Evolutionary conservation across 2,113 vertebrate species (phyloP).

Genomic region (Proterorhinus semilunaris): DNA sequence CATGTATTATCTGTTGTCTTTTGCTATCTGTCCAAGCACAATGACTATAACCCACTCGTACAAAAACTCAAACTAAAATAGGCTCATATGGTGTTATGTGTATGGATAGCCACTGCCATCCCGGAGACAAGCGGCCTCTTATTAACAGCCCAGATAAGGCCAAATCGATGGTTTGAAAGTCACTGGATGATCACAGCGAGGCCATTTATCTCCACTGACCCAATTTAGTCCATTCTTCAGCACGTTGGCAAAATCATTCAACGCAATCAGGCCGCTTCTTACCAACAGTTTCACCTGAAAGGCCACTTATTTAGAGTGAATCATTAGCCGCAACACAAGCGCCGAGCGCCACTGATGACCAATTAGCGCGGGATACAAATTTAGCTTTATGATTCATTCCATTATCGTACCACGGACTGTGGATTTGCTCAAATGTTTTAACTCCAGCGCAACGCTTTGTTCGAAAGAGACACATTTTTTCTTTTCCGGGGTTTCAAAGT

Average conservation of each 20-base stretch:
- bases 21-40: not conserved
- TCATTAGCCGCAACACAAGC: slow-evolving; percentile 12
- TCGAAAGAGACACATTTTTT: not conserved
- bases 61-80: not conserved
- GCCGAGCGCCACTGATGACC: not conserved
- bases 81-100: slow-evolving; percentile 14
- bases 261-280: slow-evolving; percentile 29
- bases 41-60: not conserved
- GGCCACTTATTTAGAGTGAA: slow-evolving; percentile 28
- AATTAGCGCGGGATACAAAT: slow-evolving; percentile 1
- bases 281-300: slow-evolving; percentile 44
- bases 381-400: not conserved
- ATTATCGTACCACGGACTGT: not conserved
- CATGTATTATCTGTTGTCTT: not conserved
- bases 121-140: slow-evolving; percentile 30
- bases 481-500: no score
- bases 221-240: slow-evolving; percentile 50
- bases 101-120: slow-evolving; percentile 28
- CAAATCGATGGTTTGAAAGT: slow-evolving; percentile 58
- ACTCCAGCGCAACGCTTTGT: not conserved
- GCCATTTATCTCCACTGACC: slow-evolving; percentile 56
- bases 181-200: slow-evolving; percentile 41
- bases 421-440: not conserved
- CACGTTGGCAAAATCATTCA: slow-evolving; percentile 52
- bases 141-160: slow-evolving; percentile 50